Evolutionary conservation across 1,140 invertebrate genomes (phyloP), one percentile per base, ranked within the genome.

Genomic region (Drosophila pseudoobscura): DNA sequence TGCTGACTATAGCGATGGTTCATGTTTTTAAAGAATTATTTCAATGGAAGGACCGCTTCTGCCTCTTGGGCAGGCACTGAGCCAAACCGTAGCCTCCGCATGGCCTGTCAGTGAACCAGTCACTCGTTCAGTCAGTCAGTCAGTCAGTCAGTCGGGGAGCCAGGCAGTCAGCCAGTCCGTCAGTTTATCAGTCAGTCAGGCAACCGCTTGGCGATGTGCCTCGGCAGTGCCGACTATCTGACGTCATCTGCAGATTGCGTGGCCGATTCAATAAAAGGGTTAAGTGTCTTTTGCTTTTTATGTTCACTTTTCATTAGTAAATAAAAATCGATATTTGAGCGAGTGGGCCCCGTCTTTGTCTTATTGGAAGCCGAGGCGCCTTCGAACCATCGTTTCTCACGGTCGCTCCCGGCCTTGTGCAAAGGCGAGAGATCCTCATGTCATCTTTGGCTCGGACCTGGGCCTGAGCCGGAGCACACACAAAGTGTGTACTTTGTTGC

Each of bases 261-360:
- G 83, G 74, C 35, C 66, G 75, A 77, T 78, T 78, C 66, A 72
- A 78, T 78, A 88, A 88, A 88, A 83, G 83, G 83, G 83, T 88
- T 88, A 88, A 88, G 83, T 88, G 83, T 71, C 64, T 82, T 79
- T 80, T 68, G 57, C 56, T 69, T 71, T 78, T 83, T 83, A 88
- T 88, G 78, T 83, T 83, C 83, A 82, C 78, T 83, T 88, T 88
- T 88, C 83, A 88, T 88, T 88, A 88, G 83, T 88, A 65, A 88
- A 79, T 62, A 76, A 88, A 88, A 88, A 88, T 88, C 83, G 88
- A 88, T 88, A 84, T 63, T 46, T 49, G 13, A 41, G 29, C 50
- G 45, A 62, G 65, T 22, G 47, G 46, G 41, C 15, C 61, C 24
- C 29, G 29, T 29, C 63, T 56, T 71, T 70, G 66, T 70, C 66